A percentile compares a stretch with the other conserved stretches of the same genome.
These are phyloP conservation scores for Ophraella communa DNA, from an alignment of 2,888 invertebrate species.

Conservation along the genomic window DNA sequence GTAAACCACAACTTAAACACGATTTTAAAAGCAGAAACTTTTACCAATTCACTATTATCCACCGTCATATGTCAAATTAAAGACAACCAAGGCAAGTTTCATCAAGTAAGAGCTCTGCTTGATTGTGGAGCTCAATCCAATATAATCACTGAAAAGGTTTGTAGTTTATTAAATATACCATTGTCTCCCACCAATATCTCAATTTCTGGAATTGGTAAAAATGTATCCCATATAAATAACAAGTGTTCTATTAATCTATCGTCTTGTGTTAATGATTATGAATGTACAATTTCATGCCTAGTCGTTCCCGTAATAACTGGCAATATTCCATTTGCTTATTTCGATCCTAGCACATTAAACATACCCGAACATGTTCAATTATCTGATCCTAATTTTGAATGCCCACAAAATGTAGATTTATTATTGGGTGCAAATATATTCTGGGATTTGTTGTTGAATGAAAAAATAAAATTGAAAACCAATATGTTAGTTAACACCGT, in stretches of 20 bases:
- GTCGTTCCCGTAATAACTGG: neutral
- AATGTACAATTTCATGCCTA: neutral
- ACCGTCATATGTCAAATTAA: neutral
- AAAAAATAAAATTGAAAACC: slow-evolving; percentile 10
- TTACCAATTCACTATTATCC: neutral
- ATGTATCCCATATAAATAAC: neutral
- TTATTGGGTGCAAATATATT: slow-evolving; percentile 9
- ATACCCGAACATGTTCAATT: neutral
- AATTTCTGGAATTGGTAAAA: neutral
- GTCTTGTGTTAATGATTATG: neutral
- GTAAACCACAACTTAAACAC: too few species aligned
- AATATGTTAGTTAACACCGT: slow-evolving; percentile 25
- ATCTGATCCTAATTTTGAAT: neutral
- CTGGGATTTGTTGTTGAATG: slow-evolving; percentile 15
- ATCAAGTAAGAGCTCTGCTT: neutral
- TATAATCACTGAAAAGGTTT: neutral
- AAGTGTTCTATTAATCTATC: neutral
- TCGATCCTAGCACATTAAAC: neutral
- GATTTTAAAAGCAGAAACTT: neutral
- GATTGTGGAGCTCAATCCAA: neutral
- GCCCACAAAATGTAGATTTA: neutral
- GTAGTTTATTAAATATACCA: neutral
- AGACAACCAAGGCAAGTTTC: neutral
- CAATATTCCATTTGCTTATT: neutral
- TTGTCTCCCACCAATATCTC: neutral